Percentiles rank a stretch among this genome's conserved stretches.
These are phyloP conservation scores for Parnassius smintheus DNA, from an alignment of 2,888 invertebrate genomes.

Conservation along the genomic window DNA sequence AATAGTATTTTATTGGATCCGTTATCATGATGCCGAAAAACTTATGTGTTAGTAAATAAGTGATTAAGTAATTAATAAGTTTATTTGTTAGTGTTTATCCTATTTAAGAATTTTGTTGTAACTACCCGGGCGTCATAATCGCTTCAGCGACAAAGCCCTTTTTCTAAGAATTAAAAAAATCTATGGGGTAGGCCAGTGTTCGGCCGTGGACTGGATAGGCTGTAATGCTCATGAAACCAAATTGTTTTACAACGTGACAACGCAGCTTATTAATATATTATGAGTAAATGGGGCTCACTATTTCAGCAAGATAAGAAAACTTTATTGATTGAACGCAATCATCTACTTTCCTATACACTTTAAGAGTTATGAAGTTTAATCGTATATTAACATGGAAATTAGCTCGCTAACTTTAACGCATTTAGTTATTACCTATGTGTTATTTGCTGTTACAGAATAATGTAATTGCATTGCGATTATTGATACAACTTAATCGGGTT, in stretches of 20 bases:
- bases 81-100: no score
- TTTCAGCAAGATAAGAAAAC: slow-evolving; percentile 3
- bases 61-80: no score
- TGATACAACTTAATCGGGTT: slow-evolving; percentile 8
- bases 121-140: no score
- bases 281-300: slow-evolving; percentile 1
- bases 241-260: slow-evolving; percentile 2
- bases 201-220: no score
- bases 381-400: not conserved
- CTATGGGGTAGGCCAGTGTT: no score
- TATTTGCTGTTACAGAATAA: slow-evolving; percentile 2
- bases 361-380: not conserved
- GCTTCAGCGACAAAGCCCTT: no score
- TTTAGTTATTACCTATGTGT: not conserved
- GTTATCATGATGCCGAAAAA: no score
- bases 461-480: slow-evolving; percentile 14
- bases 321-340: slow-evolving; percentile 1
- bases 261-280: not conserved
- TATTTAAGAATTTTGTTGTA: no score
- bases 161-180: no score
- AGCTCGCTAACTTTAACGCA: no score
- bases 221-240: not conserved
- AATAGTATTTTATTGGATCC: no score
- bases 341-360: not conserved
- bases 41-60: no score